A percentile compares a stretch with the other conserved stretches of the same genome.
Evolutionary conservation across 2,113 vertebrate species (phyloP).

Genomic region (Oncorhynchus gorbuscha): DNA sequence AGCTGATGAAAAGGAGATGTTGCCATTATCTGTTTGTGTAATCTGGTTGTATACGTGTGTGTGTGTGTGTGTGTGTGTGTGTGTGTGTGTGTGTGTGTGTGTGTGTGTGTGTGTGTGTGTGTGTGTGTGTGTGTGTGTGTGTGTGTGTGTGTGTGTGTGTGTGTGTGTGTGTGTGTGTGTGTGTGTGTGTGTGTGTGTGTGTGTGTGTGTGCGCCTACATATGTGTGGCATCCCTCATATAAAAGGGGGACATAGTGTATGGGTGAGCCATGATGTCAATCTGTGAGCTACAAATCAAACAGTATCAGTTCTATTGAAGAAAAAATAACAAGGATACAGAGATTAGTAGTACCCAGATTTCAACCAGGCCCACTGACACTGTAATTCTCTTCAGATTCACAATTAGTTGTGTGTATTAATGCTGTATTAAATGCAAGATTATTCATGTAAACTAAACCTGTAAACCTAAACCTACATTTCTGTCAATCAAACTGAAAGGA

Average conservation of each 20-base stretch:
- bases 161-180: too few species aligned
- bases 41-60: slow-evolving; percentile 24
- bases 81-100: too few species aligned
- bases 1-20: slow-evolving; percentile 22
- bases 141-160: too few species aligned
- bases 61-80: too few species aligned
- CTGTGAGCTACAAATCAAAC: not conserved
- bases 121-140: too few species aligned
- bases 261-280: not conserved
- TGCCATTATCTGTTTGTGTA: not conserved
- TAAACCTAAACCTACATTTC: not conserved
- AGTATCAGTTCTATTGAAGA: not conserved
- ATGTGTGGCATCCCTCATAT: too few species aligned
- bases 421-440: slow-evolving; percentile 46
- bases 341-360: not conserved
- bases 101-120: too few species aligned
- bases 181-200: too few species aligned
- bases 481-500: not conserved
- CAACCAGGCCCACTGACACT: slow-evolving; percentile 2
- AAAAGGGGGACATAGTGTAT: not conserved
- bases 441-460: slow-evolving; percentile 33
- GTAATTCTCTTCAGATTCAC: slow-evolving; percentile 17
- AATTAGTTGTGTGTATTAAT: not conserved
- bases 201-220: too few species aligned
- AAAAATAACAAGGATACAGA: not conserved